A percentile compares a stretch with the other conserved stretches of the same genome.
These are phyloP conservation scores for Slavum lentiscoides DNA, from an alignment of 2,888 invertebrate genomes.

Conservation along the genomic window DNA sequence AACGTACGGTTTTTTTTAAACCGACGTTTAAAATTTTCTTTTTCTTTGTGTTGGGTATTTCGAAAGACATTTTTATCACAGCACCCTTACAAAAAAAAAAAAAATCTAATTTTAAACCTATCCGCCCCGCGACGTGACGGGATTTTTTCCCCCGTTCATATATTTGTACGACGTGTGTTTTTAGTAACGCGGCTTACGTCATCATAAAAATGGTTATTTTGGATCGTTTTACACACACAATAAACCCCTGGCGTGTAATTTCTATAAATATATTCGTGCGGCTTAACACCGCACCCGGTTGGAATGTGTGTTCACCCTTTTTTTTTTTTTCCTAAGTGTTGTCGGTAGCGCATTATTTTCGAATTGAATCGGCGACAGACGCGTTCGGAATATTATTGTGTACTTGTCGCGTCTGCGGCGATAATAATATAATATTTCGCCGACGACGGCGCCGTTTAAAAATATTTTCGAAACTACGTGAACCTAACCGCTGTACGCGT, in stretches of 20 bases:
- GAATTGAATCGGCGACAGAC: background rate
- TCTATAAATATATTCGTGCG: slow-evolving; percentile 38
- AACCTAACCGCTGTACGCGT: background rate
- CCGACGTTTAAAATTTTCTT: background rate
- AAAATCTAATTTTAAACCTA: slow-evolving; percentile 42
- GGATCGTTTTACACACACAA: slow-evolving; percentile 8
- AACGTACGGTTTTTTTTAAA: background rate
- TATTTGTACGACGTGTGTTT: slow-evolving; percentile 30
- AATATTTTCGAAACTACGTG: slow-evolving; percentile 16
- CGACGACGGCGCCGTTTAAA: slow-evolving; percentile 13
- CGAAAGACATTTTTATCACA: background rate
- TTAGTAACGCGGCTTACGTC: slow-evolving; percentile 25
- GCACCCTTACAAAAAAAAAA: background rate
- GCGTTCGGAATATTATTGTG: background rate
- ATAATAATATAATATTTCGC: background rate
- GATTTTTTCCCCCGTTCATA: slow-evolving; percentile 18
- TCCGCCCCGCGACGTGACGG: background rate
- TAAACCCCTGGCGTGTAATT: slow-evolving; percentile 10
- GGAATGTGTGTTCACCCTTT: slow-evolving; percentile 31
- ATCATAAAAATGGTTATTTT: slow-evolving; percentile 46
- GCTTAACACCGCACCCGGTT: background rate
- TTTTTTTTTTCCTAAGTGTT: background rate
- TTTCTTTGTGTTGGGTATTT: background rate
- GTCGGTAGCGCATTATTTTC: slow-evolving; percentile 28
- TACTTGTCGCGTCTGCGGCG: background rate